Percentiles rank a stretch among this genome's conserved stretches.
These are phyloP conservation scores for Drosophila sulfurigaster DNA, from an alignment of 1,140 invertebrate species.

Conservation along the genomic window DNA sequence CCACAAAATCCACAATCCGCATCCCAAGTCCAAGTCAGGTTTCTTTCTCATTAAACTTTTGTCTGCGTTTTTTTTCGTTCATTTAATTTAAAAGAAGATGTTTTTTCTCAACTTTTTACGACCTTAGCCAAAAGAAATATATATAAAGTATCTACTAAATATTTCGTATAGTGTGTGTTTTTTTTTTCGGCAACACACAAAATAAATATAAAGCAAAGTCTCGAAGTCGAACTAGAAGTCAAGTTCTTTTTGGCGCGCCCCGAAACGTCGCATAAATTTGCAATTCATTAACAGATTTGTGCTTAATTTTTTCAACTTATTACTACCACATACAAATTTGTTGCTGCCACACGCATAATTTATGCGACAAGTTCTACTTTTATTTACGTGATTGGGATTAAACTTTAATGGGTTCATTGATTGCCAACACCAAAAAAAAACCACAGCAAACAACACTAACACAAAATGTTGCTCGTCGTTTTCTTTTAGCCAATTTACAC, in stretches of 20 bases:
- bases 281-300: slow-evolving; percentile 76
- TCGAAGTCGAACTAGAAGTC: slow-evolving; percentile 78
- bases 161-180: not conserved
- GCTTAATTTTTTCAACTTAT: slow-evolving; percentile 74
- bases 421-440: slow-evolving; percentile 34
- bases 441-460: not conserved
- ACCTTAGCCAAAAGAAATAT: slow-evolving; percentile 48
- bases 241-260: slow-evolving; percentile 81
- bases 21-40: slow-evolving; percentile 52
- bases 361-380: slow-evolving; percentile 81
- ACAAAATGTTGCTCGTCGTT: not conserved
- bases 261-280: slow-evolving; percentile 75
- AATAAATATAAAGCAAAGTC: slow-evolving; percentile 21
- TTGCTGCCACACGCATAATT: slow-evolving; percentile 69
- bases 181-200: not conserved
- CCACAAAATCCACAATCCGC: not conserved
- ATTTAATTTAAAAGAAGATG: slow-evolving; percentile 80
- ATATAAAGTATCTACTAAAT: slow-evolving; percentile 25
- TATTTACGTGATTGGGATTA: slow-evolving; percentile 81
- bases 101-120: slow-evolving; percentile 64
- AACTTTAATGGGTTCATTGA: slow-evolving; percentile 83
- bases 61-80: slow-evolving; percentile 51
- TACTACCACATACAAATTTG: slow-evolving; percentile 42
- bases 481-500: slow-evolving; percentile 64
- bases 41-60: slow-evolving; percentile 82